Evolutionary conservation across 2,797 vertebrate genomes (phyloP), one percentile per base, ranked within the genome.

Genomic region (Telmatherina bonti): DNA sequence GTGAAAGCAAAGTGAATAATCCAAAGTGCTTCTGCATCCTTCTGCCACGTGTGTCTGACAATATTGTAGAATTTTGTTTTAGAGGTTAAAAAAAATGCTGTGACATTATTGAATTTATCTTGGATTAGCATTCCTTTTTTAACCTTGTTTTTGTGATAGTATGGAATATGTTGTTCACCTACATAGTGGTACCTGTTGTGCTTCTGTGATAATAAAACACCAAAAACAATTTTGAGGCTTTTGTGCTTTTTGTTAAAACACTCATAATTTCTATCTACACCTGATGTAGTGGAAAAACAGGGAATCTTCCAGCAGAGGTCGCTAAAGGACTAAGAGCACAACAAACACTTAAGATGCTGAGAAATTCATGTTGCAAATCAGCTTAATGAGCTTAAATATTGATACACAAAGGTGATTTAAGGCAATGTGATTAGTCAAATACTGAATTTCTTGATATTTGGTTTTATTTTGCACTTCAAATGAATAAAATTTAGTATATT

Each of bases 131-230:
- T 93, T 93, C 89, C 88, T 88, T 85, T 77, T 33, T 35, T 62
- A 22, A 82, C 54, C 58, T 72, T 81, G 69, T 76, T 78, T 55
- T 72, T 74, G 74, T 82, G 67, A 62, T 90, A 76, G 77, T 86
- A 73, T 74, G 83, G 72, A 71, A 70, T 87, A 88, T 87, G 70
- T 85, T 90, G 89, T 94, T 88, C 89, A 91, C 83, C 89, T 88
- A 83, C 90, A 85, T 92, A 93, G 92, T 94, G 91, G 91, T 93
- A 93, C 92, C 87, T 92, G 83, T 89, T 93, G 93, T 94, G 92
- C 90, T 91, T 95, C 93, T 94, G 93, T 94, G 88, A 94, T 94
- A 94, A 94, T 93, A 92, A 94, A 95, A 92, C 63, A 67, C 85
- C n/a, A 67, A 82, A 76, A 70, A 72, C 9, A 51, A 24, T 13